Evolutionary conservation across 2,888 invertebrate genomes (phyloP).

Genomic region (Polymixis flavicincta): DNA sequence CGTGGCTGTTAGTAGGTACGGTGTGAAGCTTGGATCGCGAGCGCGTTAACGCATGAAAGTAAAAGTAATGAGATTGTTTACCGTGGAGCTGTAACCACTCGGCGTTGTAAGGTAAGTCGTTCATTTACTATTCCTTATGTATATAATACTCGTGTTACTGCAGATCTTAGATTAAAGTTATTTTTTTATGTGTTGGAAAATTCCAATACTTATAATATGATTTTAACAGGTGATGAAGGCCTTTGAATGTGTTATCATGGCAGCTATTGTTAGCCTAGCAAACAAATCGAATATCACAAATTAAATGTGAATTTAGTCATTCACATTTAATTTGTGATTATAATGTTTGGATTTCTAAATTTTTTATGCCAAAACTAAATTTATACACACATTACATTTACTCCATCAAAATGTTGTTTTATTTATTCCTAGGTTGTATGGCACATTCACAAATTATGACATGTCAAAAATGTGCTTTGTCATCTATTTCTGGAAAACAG

Average conservation of each 20-base stretch:
- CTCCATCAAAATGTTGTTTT: slow-evolving; percentile 1
- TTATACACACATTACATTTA: background rate
- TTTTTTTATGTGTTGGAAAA: slow-evolving; percentile 4
- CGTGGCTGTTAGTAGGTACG: slow-evolving; percentile 67
- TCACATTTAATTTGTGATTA: slow-evolving; percentile 7
- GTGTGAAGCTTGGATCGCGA: slow-evolving; percentile 64
- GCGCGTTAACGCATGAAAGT: slow-evolving; percentile 72
- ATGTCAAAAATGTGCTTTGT: background rate
- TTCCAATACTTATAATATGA: background rate
- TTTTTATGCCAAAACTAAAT: background rate
- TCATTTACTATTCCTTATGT: slow-evolving; percentile 42
- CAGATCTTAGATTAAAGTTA: background rate
- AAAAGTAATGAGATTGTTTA: slow-evolving; percentile 75
- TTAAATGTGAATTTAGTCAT: too few species aligned
- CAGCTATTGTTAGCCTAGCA: slow-evolving; percentile 19
- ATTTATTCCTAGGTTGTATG: slow-evolving; percentile 78
- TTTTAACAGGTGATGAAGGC: background rate
- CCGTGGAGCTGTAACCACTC: slow-evolving; percentile 69
- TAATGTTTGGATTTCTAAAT: background rate
- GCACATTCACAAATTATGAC: slow-evolving; percentile 90
- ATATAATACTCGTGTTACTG: background rate
- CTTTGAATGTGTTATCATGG: slow-evolving; percentile 12
- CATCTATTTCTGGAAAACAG: slow-evolving; percentile 30
- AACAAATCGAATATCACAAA: slow-evolving; percentile 4
- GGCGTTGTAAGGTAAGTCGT: slow-evolving; percentile 74